Base-by-base conservation (phyloP, 2,797 vertebrate genomes). In the Okamejei kenojei region DNA sequence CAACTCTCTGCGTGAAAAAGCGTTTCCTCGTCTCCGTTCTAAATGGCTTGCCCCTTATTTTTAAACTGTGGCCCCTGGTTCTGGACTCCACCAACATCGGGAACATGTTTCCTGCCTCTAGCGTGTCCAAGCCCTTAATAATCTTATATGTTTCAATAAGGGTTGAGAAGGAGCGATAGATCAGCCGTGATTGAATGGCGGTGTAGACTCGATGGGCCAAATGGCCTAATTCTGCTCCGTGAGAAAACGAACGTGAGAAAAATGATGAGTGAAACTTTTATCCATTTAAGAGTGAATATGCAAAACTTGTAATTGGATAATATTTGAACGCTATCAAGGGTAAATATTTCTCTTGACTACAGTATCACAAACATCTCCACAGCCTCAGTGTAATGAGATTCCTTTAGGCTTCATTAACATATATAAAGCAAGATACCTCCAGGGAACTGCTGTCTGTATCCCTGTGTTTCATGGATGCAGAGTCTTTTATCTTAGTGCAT, bases 351-450 rank as follows among this genome's bases (percentile, higher is more conserved):
- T 35, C 26, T 91, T 23, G 63, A 45, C 5, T 38, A 9, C 21
- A 90, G 23, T 29, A 74, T 73, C 90, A 54, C 38, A 91, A 91
- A 23, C 90, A 73, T 54, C 32, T 73, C 26, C 35, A 29, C 32
- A 74, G 23, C 13, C 15, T 73, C 90, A 71, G 19, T 90, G 26
- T 73, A 90, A 45, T 92, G 73, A n/a, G 26, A 76, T n/a, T 92
- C 71, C 93, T 94, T 95, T 94, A 93, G 93, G 95, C 94, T 96
- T 96, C 95, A 95, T 96, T 95, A 96, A 93, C 26, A 68, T 93
- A 79, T 93, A 94, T 90, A 94, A 94, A 93, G 94, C 93, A 93
- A 94, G 93, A 93, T 92, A 93, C 93, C 95, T 94, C 95, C 93
- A 74, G 94, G 94, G 94, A 92, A 54, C 23, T 76, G 78, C 93